Percentiles rank a stretch among this genome's conserved stretches.
phyloP scores from a whole-genome alignment of 2,888 invertebrate species.

The Neoascia interrupta region DNA sequence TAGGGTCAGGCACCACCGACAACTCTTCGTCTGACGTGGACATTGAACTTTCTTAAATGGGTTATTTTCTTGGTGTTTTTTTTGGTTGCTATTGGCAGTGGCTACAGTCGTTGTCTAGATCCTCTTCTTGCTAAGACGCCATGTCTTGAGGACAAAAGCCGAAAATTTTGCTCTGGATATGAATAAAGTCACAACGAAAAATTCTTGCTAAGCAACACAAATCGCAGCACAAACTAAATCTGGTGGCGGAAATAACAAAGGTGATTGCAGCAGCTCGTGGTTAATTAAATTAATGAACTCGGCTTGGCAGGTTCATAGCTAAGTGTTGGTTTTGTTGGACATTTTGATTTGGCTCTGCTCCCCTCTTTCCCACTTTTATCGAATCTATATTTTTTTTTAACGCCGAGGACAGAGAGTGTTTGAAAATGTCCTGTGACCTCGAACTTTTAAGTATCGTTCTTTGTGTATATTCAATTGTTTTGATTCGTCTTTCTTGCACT shows the following conservation, averaged over 20 bases:
- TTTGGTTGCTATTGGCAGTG: background rate
- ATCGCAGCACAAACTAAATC: slow-evolving; percentile 25
- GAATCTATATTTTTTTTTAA: too few relatives aligned
- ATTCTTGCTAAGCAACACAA: slow-evolving; percentile 59
- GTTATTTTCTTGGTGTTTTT: background rate
- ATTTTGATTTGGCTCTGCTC: too few relatives aligned
- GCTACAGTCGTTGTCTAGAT: background rate
- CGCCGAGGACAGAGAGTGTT: too few relatives aligned
- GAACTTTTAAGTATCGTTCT: background rate
- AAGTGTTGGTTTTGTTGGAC: background rate
- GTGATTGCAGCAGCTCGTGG: slow-evolving; percentile 2
- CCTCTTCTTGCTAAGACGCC: background rate
- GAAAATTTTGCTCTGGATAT: background rate
- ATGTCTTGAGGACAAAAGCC: background rate
- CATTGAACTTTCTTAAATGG: slow-evolving; percentile 43
- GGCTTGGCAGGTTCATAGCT: slow-evolving; percentile 17
- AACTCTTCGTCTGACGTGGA: slow-evolving; percentile 46
- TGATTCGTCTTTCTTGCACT: slow-evolving; percentile 27
- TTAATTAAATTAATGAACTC: slow-evolving; percentile 54
- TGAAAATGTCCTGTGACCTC: slow-evolving; percentile 33
- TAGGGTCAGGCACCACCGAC: slow-evolving; percentile 12
- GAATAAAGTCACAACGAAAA: slow-evolving; percentile 42
- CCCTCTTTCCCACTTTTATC: too few relatives aligned
- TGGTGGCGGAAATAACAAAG: slow-evolving; percentile 23
- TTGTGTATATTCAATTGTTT: slow-evolving; percentile 32